phyloP scores from a whole-genome alignment of 2,113 vertebrate genomes.

The Calcarius ornatus region DNA sequence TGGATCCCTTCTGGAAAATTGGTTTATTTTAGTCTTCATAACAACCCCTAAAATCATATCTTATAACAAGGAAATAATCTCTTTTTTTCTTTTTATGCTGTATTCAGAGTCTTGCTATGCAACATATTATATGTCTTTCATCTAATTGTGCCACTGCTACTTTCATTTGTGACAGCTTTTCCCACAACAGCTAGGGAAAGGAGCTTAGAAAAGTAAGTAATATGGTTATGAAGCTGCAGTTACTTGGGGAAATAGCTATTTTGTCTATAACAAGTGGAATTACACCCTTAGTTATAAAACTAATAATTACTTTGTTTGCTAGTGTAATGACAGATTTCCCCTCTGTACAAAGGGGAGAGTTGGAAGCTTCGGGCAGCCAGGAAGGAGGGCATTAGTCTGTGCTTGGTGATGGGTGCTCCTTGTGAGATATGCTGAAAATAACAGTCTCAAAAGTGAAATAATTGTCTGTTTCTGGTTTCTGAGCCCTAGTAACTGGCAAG shows the following conservation, averaged over 20 bases:
- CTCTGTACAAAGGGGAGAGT: not conserved
- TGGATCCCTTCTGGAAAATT: not conserved
- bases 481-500: not conserved
- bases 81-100: not conserved
- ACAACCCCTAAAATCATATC: not conserved
- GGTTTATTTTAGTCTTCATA: not conserved
- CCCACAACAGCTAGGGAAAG: not conserved
- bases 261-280: constrained; percentile 5
- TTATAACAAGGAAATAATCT: not conserved
- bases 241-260: constrained; percentile 3
- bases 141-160: not conserved
- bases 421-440: not conserved
- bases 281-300: not conserved
- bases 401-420: not conserved
- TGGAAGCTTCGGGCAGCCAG: not conserved
- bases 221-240: not conserved
- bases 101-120: not conserved
- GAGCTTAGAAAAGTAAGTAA: not conserved
- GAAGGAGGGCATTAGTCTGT: not conserved
- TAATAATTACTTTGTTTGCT: not conserved
- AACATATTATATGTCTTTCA: not conserved
- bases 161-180: not conserved
- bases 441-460: not conserved
- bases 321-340: not conserved
- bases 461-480: not conserved